A percentile compares a stretch with the other conserved stretches of the same genome.
Conservation (phyloP, 2,113 vertebrate species). For the Leptosomus discolor region DNA sequence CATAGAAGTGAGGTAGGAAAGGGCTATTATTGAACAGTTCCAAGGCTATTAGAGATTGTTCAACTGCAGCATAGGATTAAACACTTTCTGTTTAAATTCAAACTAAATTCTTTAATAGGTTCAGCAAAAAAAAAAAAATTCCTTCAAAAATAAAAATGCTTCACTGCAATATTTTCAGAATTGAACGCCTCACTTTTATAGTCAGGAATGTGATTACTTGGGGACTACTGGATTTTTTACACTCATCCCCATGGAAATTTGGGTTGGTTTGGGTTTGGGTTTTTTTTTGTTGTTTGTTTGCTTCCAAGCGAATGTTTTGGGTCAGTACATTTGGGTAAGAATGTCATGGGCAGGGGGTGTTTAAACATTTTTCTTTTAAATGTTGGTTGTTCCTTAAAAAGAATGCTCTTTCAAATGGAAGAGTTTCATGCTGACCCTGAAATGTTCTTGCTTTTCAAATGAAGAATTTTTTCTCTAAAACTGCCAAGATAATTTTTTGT, state of each 20-base stretch:
- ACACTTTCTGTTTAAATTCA: not conserved
- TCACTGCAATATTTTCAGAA: not conserved
- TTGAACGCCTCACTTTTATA: not conserved
- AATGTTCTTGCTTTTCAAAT: not conserved
- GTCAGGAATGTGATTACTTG: not conserved
- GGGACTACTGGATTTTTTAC: not conserved
- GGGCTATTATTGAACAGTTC: not conserved
- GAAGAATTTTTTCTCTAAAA: not conserved
- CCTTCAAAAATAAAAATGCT: not conserved
- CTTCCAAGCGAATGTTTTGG: not conserved
- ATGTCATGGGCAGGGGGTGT: fast-evolving
- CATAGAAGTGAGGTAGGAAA: not conserved
- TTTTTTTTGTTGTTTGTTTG: not conserved
- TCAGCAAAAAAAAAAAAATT: not conserved
- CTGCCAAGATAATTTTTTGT: not conserved
- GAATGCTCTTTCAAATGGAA: not conserved
- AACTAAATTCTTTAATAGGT: not conserved
- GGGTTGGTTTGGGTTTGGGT: not conserved
- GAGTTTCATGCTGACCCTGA: not conserved
- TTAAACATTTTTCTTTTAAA: not conserved
- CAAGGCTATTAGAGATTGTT: not conserved
- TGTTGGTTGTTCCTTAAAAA: not conserved
- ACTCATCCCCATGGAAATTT: not conserved
- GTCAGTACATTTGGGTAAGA: not conserved
- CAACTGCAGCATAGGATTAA: not conserved